Evolutionary conservation across 2,113 vertebrate species (phyloP).

Genomic region (Menura novaehollandiae): DNA sequence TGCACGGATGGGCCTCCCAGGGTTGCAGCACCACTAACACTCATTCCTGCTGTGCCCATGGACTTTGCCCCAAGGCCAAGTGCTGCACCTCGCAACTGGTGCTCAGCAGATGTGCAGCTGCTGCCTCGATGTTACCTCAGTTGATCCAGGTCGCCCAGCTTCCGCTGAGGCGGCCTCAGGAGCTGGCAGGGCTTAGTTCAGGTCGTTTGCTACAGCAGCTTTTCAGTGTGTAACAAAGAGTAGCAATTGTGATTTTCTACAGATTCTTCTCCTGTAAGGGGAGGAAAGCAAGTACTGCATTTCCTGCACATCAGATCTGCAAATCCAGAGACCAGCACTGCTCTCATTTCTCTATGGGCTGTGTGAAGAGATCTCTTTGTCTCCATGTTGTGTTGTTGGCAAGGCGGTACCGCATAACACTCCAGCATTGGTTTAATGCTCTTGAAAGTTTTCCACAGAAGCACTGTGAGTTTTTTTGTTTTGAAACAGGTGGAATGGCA

Average conservation of each 20-base stretch:
- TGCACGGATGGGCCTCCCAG: rapidly evolving
- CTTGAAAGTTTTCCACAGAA: not conserved
- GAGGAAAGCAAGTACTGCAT: not conserved
- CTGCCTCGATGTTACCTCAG: rapidly evolving
- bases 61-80: not conserved
- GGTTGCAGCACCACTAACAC: not conserved
- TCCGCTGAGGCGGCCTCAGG: rapidly evolving
- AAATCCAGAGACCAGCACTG: too few relatives aligned
- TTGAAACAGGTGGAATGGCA: slow-evolving; percentile 83
- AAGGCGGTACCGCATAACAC: not conserved
- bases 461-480: not conserved
- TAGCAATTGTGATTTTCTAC: not conserved
- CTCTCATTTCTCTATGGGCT: not conserved
- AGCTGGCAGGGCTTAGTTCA: rapidly evolving
- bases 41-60: rapidly evolving
- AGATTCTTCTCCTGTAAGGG: not conserved
- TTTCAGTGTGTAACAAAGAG: rapidly evolving
- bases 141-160: rapidly evolving
- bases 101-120: not conserved
- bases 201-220: not conserved
- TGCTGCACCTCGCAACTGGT: not conserved
- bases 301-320: not conserved
- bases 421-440: not conserved
- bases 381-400: rapidly evolving
- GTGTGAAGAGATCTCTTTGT: not conserved